Conservation (phyloP, 2,797 vertebrate species). For the Arrhamphus sclerolepis region DNA sequence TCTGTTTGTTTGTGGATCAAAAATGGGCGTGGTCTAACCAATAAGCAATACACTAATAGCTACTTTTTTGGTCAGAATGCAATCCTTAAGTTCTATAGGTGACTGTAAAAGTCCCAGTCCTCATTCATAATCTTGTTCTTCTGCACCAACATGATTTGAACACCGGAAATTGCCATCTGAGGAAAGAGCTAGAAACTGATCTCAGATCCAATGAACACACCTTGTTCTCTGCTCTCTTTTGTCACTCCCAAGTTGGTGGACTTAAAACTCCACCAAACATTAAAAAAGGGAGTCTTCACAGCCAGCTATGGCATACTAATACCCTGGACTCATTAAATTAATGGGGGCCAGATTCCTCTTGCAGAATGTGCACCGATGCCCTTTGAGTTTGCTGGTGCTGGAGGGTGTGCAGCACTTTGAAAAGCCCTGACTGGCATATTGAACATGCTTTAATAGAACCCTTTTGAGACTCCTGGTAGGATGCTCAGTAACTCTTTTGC, state of each 20-base stretch:
- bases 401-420: constrained; percentile 81
- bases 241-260: constrained; percentile 76
- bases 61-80: constrained; percentile 49
- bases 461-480: constrained; percentile 83
- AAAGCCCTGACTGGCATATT: constrained; percentile 84
- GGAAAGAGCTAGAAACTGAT: constrained; percentile 74
- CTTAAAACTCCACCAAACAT: constrained; percentile 76
- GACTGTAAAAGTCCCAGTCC: constrained; percentile 66
- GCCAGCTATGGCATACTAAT: constrained; percentile 83
- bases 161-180: constrained; percentile 72
- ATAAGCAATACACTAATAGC: not conserved
- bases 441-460: constrained; percentile 81
- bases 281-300: constrained; percentile 74
- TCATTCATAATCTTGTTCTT: constrained; percentile 60
- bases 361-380: constrained; percentile 77
- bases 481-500: constrained; percentile 79
- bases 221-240: constrained; percentile 68
- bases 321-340: constrained; percentile 84
- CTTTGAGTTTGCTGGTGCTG: constrained; percentile 85
- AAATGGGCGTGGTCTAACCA: not conserved
- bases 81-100: constrained; percentile 63
- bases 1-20: not conserved
- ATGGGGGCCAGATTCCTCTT: constrained; percentile 80
- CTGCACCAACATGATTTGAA: constrained; percentile 64
- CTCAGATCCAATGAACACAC: constrained; percentile 72